Base-by-base conservation (phyloP, 2,888 invertebrate species). In the Drosophila longiperda region DNA sequence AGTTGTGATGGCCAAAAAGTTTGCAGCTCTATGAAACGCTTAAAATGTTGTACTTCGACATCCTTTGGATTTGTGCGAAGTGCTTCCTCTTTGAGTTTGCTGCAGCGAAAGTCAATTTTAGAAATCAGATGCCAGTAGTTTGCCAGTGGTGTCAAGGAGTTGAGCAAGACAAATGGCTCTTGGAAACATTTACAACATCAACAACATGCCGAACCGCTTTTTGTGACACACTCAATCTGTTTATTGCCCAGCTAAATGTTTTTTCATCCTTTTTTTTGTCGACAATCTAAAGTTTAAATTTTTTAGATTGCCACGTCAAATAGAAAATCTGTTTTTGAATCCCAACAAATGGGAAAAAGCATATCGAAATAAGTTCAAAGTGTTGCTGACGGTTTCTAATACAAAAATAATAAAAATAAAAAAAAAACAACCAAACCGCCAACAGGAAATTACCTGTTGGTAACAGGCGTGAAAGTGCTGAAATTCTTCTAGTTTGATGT, bases 1-100 rank as follows among this genome's bases (percentile, higher is more conserved):
- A 87, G 88, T 87, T 87, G 79, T 85, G 83, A 85, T 87, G 83
- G 73, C 88, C 83, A 79, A 85, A 86, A 86, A 84, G 75, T 81
- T 84, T 84, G 73, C 73, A 63, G 78, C 75, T 84, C 80, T 75
- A 76, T 87, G 84, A 78, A 81, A 83, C 85, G 85, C 79, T 87
- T 87, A 81, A 83, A 85, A 87, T 81, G 83, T 68, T 86, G 85
- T 83, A 77, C 86, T 87, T 76, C 84, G 82, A 82, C 88, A 85
- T 86, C 88, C 85, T 74, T 75, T 59, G 67, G 82, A 63, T 84
- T 82, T 78, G 71, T 78, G 84, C 65, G 32, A 79, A 87, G 68
- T 81, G 79, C 71, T 83, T 80, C 84, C 78, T 77, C 72, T 73
- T 69, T 59, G 71, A 64, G 61, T 69, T 62, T 50, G 57, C 36